Conservation (phyloP, 2,888 invertebrate genomes). For the Leptinotarsa peninsularis region DNA sequence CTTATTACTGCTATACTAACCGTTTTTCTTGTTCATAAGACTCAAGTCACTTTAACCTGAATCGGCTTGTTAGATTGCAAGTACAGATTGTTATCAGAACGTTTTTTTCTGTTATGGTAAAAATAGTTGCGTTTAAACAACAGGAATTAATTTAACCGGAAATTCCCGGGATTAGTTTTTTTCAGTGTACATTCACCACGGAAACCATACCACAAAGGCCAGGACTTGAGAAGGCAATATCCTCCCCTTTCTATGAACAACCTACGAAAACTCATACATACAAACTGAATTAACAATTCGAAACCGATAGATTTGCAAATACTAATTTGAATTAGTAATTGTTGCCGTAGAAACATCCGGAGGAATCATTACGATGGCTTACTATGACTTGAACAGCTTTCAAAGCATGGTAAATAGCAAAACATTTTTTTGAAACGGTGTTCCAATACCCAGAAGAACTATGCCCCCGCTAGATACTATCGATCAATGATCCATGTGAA, state of each 20-base stretch:
- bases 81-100: too few species aligned
- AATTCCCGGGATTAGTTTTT: too few species aligned
- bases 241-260: constrained; percentile 60
- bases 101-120: too few species aligned
- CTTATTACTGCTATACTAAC: too few species aligned
- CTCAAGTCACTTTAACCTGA: too few species aligned
- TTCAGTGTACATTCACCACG: constrained; percentile 73
- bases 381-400: constrained; percentile 87
- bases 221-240: constrained; percentile 76
- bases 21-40: too few species aligned
- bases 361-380: constrained; percentile 93
- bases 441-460: constrained; percentile 90
- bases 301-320: constrained; percentile 90
- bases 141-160: too few species aligned
- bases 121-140: too few species aligned
- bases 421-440: constrained; percentile 84
- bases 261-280: constrained; percentile 91
- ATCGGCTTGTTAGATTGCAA: too few species aligned
- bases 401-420: constrained; percentile 80
- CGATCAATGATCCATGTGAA: constrained; percentile 85
- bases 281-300: constrained; percentile 80
- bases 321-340: constrained; percentile 86
- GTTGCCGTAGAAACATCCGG: constrained; percentile 95
- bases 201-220: constrained; percentile 90
- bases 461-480: constrained; percentile 93